Evolutionary conservation across 1,140 invertebrate species (phyloP).

Genomic region (Ceratina australensis): DNA sequence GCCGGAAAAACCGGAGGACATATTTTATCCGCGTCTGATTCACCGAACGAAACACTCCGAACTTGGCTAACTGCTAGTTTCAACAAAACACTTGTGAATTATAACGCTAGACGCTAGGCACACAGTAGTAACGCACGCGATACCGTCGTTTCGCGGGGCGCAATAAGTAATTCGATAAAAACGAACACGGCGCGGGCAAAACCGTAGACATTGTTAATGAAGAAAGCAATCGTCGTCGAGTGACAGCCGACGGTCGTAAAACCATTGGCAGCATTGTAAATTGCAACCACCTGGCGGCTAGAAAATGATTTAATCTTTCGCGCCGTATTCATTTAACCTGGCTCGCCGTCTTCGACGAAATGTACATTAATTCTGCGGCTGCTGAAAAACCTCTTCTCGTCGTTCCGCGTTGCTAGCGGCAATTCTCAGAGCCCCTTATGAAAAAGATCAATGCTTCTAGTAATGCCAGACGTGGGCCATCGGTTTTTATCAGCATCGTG

Average conservation of each 20-base stretch:
- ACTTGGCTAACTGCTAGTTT: too few relatives aligned
- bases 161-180: conserved; percentile 31
- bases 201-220: conserved; percentile 47
- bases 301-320: conserved; percentile 47
- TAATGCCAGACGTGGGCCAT: conserved; percentile 23
- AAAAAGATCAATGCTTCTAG: conserved; percentile 42
- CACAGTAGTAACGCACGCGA: too few relatives aligned
- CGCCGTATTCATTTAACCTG: conserved; percentile 19
- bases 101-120: too few relatives aligned
- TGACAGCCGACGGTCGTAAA: conserved; percentile 25
- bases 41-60: too few relatives aligned
- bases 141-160: not conserved
- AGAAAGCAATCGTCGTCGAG: conserved; percentile 53
- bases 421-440: conserved; percentile 18
- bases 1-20: too few relatives aligned
- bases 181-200: conserved; percentile 24
- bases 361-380: conserved; percentile 40
- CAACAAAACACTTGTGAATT: too few relatives aligned
- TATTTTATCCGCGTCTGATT: too few relatives aligned
- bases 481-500: conserved; percentile 31
- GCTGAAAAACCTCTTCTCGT: conserved; percentile 27
- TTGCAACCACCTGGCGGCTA: conserved; percentile 37
- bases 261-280: conserved; percentile 40
- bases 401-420: not conserved
- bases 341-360: conserved; percentile 38